Evolutionary conservation across 2,888 invertebrate genomes (phyloP).

Genomic region (Amorpha juglandis): DNA sequence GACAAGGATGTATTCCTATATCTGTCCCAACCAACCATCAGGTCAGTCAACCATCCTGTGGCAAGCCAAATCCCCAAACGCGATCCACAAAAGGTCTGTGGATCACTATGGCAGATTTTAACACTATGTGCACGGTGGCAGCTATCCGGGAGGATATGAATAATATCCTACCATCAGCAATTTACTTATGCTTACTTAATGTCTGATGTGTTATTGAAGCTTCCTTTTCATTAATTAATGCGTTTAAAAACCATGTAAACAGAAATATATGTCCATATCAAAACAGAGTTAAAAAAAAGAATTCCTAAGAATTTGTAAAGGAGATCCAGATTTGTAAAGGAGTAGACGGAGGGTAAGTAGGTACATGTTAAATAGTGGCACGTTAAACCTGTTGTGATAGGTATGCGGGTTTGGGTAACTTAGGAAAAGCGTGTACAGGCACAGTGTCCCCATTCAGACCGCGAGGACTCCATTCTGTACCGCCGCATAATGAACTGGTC

Average conservation of each 20-base stretch:
- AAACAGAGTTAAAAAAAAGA: not conserved
- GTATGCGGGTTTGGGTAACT: conserved; percentile 50
- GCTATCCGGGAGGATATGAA: too few relatives aligned
- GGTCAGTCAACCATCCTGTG: too few relatives aligned
- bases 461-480: conserved; percentile 63
- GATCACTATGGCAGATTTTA: too few relatives aligned
- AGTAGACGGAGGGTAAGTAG: conserved; percentile 49
- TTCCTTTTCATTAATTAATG: too few relatives aligned
- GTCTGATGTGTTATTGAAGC: too few relatives aligned
- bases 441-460: conserved; percentile 59
- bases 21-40: too few relatives aligned
- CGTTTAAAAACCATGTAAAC: not conserved
- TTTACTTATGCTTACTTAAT: too few relatives aligned
- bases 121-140: too few relatives aligned
- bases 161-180: too few relatives aligned
- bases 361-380: conserved; percentile 47
- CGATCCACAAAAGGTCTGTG: too few relatives aligned
- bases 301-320: conserved; percentile 46
- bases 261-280: not conserved
- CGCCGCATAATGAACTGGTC: conserved; percentile 83
- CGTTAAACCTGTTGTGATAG: conserved; percentile 62
- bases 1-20: too few relatives aligned
- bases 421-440: conserved; percentile 49
- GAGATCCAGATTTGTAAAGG: conserved; percentile 56
- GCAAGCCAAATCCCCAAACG: too few relatives aligned